Evolutionary conservation across 2,797 vertebrate genomes (phyloP).

Genomic region (Microcaecilia unicolor): DNA sequence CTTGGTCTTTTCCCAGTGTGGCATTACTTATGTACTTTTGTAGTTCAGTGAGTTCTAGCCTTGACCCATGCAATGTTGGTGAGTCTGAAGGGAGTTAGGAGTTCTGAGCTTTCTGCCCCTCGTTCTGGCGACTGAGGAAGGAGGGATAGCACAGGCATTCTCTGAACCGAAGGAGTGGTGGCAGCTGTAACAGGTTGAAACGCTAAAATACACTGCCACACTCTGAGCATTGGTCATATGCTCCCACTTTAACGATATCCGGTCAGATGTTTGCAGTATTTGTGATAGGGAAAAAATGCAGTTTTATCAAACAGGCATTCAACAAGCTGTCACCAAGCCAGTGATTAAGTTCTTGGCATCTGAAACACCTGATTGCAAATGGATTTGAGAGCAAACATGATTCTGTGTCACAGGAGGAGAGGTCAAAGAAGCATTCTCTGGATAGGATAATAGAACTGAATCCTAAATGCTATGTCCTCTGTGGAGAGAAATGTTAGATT

Average conservation of each 20-base stretch:
- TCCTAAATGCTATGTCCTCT: constrained; percentile 28
- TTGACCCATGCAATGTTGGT: too few relatives aligned
- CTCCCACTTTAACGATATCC: constrained; percentile 2
- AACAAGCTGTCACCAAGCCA: constrained; percentile 16
- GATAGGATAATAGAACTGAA: constrained; percentile 37
- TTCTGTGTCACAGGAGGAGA: constrained; percentile 31
- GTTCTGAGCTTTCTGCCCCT: too few relatives aligned
- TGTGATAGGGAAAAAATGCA: constrained; percentile 4
- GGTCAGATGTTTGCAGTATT: constrained; percentile 6
- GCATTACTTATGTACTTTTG: too few relatives aligned
- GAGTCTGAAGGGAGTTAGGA: too few relatives aligned
- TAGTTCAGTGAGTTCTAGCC: too few relatives aligned
- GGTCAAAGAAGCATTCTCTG: constrained; percentile 37
- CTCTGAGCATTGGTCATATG: neutral
- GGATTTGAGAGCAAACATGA: constrained; percentile 17
- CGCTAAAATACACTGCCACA: too few relatives aligned
- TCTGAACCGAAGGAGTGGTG: too few relatives aligned
- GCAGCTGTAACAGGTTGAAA: too few relatives aligned
- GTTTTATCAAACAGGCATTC: constrained; percentile 20
- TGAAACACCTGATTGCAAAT: constrained; percentile 26
- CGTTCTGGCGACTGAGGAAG: too few relatives aligned
- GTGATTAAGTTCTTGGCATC: constrained; percentile 14
- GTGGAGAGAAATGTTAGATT: constrained; percentile 38
- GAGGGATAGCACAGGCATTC: too few relatives aligned
- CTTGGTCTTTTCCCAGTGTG: too few relatives aligned